Conservation (phyloP, 1,140 invertebrate species). For the Drosophila sp. region DNA sequence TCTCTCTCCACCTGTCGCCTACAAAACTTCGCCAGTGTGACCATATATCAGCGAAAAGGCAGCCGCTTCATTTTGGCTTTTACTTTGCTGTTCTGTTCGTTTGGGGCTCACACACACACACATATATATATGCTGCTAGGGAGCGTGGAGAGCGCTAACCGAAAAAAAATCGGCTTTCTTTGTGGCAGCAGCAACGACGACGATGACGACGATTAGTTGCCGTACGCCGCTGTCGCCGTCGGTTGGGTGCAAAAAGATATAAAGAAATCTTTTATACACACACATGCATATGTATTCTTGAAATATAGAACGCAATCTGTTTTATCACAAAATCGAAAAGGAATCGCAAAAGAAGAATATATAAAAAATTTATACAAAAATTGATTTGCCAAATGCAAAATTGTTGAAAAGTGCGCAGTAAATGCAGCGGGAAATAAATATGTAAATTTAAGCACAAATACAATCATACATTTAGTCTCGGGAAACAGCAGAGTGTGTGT, state of each 20-base stretch:
- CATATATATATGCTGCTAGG: slow-evolving; percentile 31
- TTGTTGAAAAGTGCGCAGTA: slow-evolving; percentile 68
- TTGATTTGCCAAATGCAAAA: slow-evolving; percentile 55
- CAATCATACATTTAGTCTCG: slow-evolving; percentile 23
- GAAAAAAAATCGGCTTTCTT: slow-evolving; percentile 62
- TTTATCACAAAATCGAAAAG: slow-evolving; percentile 40
- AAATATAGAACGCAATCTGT: slow-evolving; percentile 44
- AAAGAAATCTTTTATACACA: slow-evolving; percentile 55
- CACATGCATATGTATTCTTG: slow-evolving; percentile 19
- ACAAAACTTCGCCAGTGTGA: slow-evolving; percentile 39
- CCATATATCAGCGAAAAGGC: slow-evolving; percentile 34
- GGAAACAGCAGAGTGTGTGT: not conserved
- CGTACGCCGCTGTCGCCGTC: slow-evolving; percentile 78
- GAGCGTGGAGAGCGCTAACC: slow-evolving; percentile 50
- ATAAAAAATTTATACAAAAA: slow-evolving; percentile 29
- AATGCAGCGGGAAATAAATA: slow-evolving; percentile 46
- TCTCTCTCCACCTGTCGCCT: slow-evolving; percentile 55
- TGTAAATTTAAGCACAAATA: slow-evolving; percentile 54
- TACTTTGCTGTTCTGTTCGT: slow-evolving; percentile 29
- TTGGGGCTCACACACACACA: slow-evolving; percentile 44
- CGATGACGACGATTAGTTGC: slow-evolving; percentile 53
- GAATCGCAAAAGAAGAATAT: slow-evolving; percentile 23
- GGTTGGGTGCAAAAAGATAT: slow-evolving; percentile 73
- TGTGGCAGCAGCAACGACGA: slow-evolving; percentile 52
- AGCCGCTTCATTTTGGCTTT: slow-evolving; percentile 35